Conservation (phyloP, 2,113 vertebrate genomes). For the Engraulis encrasicolus region DNA sequence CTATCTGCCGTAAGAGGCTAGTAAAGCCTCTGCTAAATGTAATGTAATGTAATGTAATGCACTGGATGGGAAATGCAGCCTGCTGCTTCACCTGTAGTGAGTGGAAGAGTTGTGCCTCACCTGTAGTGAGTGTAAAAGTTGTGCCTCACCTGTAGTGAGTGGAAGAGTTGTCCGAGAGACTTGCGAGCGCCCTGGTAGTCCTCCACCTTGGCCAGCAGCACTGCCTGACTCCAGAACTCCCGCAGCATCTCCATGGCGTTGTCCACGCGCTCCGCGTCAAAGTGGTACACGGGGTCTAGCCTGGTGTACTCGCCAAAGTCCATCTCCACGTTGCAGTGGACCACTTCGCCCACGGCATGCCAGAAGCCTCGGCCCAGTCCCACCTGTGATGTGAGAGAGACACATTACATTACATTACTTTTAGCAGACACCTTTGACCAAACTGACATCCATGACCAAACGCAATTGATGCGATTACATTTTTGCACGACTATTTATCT, state of each 20-base stretch:
- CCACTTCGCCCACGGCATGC: conserved; percentile 80
- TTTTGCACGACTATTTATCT: too few species aligned
- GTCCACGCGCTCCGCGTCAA: conserved; percentile 79
- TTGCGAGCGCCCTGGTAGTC: conserved; percentile 76
- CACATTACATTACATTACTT: too few species aligned
- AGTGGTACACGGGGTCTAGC: conserved; percentile 81
- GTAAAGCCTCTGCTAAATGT: too few species aligned
- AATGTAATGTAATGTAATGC: too few species aligned
- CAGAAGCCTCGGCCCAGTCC: conserved; percentile 76
- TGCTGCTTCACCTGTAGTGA: too few species aligned
- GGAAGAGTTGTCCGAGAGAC: conserved; percentile 78
- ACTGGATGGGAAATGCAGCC: too few species aligned
- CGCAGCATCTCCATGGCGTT: conserved; percentile 63
- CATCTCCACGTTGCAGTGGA: conserved; percentile 79
- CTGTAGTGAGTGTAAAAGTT: not conserved
- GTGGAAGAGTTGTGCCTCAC: too few species aligned
- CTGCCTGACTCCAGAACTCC: conserved; percentile 68
- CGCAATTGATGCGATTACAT: too few species aligned
- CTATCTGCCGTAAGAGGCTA: too few species aligned
- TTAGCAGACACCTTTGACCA: too few species aligned
- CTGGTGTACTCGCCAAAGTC: conserved; percentile 78
- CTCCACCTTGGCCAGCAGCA: conserved; percentile 66
- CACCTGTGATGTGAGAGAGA: conserved; percentile 59
- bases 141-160: conserved; percentile 80
- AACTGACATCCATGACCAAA: too few species aligned